These are phyloP conservation scores for Microplitis deprimator DNA, from an alignment of 2,888 invertebrate species.

Conservation along the genomic window DNA sequence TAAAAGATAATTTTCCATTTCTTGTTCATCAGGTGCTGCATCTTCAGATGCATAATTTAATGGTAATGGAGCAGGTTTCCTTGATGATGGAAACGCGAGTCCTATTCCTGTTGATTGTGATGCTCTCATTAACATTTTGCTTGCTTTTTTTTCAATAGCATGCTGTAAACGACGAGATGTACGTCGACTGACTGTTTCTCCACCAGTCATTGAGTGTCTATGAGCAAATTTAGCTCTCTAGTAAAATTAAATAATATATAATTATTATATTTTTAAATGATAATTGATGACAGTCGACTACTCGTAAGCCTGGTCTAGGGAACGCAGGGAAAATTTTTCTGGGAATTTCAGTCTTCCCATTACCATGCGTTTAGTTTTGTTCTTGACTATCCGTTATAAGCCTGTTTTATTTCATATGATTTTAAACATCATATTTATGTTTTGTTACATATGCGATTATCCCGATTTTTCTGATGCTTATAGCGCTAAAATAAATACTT, in stretches of 20 bases:
- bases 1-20: slow-evolving; percentile 87
- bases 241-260: slow-evolving; percentile 5
- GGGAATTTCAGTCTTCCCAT: too few relatives aligned
- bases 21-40: slow-evolving; percentile 78
- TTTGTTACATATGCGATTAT: too few relatives aligned
- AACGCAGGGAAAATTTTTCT: too few relatives aligned
- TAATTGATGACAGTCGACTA: too few relatives aligned
- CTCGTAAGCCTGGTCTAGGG: too few relatives aligned
- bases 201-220: slow-evolving; percentile 71
- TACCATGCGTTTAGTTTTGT: too few relatives aligned
- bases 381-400: too few relatives aligned
- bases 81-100: slow-evolving; percentile 77
- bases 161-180: slow-evolving; percentile 88
- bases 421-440: too few relatives aligned
- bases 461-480: too few relatives aligned
- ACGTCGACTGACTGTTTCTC: slow-evolving; percentile 82
- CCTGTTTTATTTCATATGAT: too few relatives aligned
- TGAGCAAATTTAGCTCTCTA: slow-evolving; percentile 81
- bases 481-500: too few relatives aligned
- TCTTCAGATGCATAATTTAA: slow-evolving; percentile 64
- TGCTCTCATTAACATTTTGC: slow-evolving; percentile 86
- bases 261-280: neutral
- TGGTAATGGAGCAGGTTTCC: slow-evolving; percentile 72
- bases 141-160: slow-evolving; percentile 80
- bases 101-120: slow-evolving; percentile 86